These are phyloP conservation scores for Andrena bucephala DNA, from an alignment of 2,888 invertebrate genomes.

Conservation along the genomic window DNA sequence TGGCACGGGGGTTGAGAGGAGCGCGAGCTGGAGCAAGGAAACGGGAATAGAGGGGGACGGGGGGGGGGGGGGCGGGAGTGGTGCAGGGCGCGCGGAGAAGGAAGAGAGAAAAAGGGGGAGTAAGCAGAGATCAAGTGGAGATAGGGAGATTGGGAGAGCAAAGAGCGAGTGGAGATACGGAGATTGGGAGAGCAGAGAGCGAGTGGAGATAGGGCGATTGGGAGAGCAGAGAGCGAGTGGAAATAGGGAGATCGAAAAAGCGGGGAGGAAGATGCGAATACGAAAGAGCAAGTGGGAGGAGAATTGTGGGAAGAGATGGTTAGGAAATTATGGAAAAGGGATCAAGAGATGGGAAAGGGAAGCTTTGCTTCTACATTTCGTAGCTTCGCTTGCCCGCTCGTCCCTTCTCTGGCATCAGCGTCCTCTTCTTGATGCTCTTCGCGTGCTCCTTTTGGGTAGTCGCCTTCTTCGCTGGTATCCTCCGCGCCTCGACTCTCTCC, in stretches of 20 bases:
- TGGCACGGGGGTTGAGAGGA: background rate
- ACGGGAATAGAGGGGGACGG: background rate
- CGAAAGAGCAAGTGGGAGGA: background rate
- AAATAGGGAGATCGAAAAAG: background rate
- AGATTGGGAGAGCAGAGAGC: background rate
- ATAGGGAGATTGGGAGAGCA: background rate
- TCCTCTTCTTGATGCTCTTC: constrained; percentile 48
- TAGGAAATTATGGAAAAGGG: background rate
- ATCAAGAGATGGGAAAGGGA: background rate
- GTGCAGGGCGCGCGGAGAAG: too few species aligned
- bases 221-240: background rate
- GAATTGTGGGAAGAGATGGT: background rate
- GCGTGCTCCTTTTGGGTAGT: constrained; percentile 44
- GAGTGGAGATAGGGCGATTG: too few species aligned
- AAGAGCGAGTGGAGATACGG: background rate
- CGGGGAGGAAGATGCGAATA: background rate
- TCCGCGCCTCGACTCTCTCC: constrained; percentile 42
- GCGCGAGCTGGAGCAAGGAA: background rate
- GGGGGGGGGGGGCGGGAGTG: too few species aligned
- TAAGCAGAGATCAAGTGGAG: background rate
- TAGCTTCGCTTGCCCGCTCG: constrained; percentile 22
- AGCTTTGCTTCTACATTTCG: background rate
- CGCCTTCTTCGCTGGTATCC: constrained; percentile 40
- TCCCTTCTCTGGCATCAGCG: constrained; percentile 17
- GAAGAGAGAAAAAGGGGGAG: background rate